Percentiles rank a stretch among this genome's conserved stretches.
Conservation (phyloP, 2,113 vertebrate genomes). For the Cichladusa arquata region DNA sequence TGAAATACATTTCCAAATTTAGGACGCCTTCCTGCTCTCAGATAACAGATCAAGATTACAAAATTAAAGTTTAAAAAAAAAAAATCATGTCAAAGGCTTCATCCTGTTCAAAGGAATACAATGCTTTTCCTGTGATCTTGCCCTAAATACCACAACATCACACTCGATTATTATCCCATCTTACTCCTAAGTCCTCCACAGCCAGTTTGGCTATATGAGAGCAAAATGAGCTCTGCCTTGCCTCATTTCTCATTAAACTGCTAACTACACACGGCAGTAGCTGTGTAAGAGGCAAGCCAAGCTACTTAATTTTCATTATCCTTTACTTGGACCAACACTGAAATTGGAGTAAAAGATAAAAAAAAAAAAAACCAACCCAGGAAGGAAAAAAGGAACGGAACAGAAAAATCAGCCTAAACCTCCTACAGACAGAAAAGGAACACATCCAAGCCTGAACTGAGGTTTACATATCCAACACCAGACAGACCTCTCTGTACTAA, state of each 20-base stretch:
- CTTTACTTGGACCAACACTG: not conserved
- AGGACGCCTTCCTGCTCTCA: not conserved
- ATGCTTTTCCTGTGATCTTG: slow-evolving; percentile 22
- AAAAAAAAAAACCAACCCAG: not conserved
- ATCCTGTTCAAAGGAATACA: slow-evolving; percentile 35
- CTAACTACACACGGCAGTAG: not conserved
- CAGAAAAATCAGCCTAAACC: not conserved
- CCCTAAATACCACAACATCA: not conserved
- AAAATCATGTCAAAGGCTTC: not conserved
- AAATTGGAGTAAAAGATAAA: not conserved
- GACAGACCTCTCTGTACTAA: not conserved
- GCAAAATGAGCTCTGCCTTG: not conserved
- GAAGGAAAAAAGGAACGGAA: not conserved
- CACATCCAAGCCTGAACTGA: not conserved
- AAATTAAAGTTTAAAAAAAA: not conserved
- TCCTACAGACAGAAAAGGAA: not conserved
- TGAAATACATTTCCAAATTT: not conserved
- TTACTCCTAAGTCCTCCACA: not conserved
- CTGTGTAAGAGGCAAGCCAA: not conserved
- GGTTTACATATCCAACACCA: not conserved
- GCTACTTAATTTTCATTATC: not conserved
- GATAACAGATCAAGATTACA: not conserved
- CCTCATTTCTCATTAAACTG: not conserved
- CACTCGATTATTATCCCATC: not conserved
- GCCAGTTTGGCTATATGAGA: not conserved